phyloP scores from a whole-genome alignment of 2,797 vertebrate species.

The Falco peregrinus region DNA sequence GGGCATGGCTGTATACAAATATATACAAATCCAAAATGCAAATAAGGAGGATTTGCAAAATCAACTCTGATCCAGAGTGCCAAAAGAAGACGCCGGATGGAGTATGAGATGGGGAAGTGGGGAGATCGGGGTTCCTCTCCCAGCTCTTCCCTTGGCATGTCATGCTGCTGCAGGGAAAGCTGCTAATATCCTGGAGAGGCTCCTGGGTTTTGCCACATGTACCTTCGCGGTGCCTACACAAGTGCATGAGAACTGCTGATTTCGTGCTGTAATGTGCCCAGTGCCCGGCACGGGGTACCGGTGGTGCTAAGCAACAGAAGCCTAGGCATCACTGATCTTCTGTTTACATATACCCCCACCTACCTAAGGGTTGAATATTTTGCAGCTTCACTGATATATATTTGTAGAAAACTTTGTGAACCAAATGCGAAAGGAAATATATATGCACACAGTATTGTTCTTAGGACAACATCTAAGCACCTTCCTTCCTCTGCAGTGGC shows the following conservation, averaged over 20 bases:
- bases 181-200: not conserved
- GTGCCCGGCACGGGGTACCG: accelerated
- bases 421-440: not conserved
- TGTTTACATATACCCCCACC: not conserved
- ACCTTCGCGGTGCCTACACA: not conserved
- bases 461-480: not conserved
- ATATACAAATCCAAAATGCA: constrained; percentile 18
- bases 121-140: not conserved
- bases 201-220: accelerated
- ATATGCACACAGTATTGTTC: accelerated
- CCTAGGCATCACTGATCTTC: not conserved
- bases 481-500: not conserved
- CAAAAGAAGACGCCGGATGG: not conserved
- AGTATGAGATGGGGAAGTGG: not conserved
- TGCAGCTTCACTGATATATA: accelerated
- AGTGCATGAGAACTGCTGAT: not conserved
- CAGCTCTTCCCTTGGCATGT: not conserved
- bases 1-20: not conserved
- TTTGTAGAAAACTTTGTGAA: not conserved
- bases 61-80: not conserved
- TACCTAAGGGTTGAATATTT: not conserved
- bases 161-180: not conserved
- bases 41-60: constrained; percentile 6
- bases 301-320: not conserved
- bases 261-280: not conserved